These are phyloP conservation scores for Hirtodrosophila histrioides DNA, from an alignment of 2,888 invertebrate species.

Conservation along the genomic window DNA sequence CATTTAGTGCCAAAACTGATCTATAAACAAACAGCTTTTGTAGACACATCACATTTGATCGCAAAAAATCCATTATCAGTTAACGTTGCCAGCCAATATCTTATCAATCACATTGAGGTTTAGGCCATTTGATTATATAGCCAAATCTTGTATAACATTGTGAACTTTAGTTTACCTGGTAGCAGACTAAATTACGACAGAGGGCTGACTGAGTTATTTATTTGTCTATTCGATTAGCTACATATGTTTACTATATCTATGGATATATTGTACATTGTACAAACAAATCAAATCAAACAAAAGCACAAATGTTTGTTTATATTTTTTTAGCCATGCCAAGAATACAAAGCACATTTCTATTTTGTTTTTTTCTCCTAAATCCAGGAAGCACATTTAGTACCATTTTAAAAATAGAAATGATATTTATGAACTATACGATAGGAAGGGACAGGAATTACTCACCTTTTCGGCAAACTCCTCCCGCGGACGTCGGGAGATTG, in stretches of 20 bases:
- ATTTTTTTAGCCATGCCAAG: constrained; percentile 49
- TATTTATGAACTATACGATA: constrained; percentile 10
- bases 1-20: not conserved
- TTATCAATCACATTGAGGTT: constrained; percentile 57
- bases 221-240: constrained; percentile 38
- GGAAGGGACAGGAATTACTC: constrained; percentile 46
- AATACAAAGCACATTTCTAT: constrained; percentile 58
- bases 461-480: constrained; percentile 83
- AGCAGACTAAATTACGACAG: constrained; percentile 39
- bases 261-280: constrained; percentile 33
- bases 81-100: constrained; percentile 49
- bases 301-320: constrained; percentile 67
- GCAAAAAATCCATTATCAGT: constrained; percentile 38
- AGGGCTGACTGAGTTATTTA: constrained; percentile 56
- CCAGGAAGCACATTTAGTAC: constrained; percentile 65
- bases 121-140: constrained; percentile 62
- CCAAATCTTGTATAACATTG: constrained; percentile 40
- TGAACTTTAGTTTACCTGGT: constrained; percentile 42
- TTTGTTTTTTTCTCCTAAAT: constrained; percentile 29
- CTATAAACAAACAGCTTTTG: not conserved
- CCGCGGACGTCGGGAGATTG: constrained; percentile 82
- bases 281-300: constrained; percentile 64
- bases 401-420: constrained; percentile 51
- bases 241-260: constrained; percentile 20
- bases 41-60: constrained; percentile 4